These are phyloP conservation scores for Crotalus horridus DNA, from an alignment of 2,113 vertebrate genomes.

Conservation along the genomic window DNA sequence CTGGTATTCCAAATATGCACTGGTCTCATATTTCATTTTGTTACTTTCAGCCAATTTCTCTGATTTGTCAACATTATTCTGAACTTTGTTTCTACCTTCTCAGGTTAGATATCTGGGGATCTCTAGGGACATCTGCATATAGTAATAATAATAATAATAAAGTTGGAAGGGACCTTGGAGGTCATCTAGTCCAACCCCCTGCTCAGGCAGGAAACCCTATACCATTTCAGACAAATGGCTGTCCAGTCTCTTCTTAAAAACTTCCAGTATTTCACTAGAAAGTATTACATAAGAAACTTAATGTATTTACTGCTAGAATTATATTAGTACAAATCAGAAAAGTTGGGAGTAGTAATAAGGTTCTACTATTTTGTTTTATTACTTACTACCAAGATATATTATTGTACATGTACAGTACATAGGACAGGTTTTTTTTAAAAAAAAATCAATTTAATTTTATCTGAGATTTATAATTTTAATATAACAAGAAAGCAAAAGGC, in stretches of 20 bases:
- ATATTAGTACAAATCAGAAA: background rate
- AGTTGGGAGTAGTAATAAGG: background rate
- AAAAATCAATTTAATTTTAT: slow-evolving; percentile 11
- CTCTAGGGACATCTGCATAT: background rate
- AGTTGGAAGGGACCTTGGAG: no score
- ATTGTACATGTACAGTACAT: background rate
- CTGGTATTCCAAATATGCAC: background rate
- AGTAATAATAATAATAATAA: background rate
- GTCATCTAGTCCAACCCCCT: no score
- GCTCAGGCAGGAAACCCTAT: no score
- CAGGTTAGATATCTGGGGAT: background rate
- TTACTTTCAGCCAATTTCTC: background rate
- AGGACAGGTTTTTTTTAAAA: background rate
- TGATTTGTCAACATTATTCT: background rate
- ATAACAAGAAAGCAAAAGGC: slow-evolving; percentile 50
- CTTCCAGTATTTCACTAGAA: background rate
- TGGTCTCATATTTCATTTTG: background rate
- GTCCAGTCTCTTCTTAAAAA: no score
- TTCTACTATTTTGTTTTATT: background rate
- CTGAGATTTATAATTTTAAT: slow-evolving; percentile 43
- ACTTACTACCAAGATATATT: background rate
- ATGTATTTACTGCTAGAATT: background rate
- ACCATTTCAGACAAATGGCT: no score
- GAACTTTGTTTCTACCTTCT: background rate
- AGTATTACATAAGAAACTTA: fast-evolving